These are phyloP conservation scores for Dufourea novaeangliae DNA, from an alignment of 1,140 invertebrate species.

Conservation along the genomic window DNA sequence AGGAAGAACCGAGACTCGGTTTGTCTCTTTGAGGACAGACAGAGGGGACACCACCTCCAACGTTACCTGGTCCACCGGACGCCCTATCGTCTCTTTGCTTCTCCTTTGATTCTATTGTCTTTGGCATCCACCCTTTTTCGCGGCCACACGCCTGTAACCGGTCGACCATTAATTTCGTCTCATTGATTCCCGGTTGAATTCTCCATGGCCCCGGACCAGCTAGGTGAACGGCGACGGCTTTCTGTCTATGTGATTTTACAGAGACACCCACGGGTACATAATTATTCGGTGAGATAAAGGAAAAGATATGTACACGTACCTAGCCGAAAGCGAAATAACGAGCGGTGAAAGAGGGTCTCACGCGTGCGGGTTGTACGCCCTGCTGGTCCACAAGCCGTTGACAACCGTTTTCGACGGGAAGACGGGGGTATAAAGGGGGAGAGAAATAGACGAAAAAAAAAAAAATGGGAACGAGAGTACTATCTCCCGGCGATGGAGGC, in stretches of 20 bases:
- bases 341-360: background rate
- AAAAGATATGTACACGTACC: background rate
- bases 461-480: conserved; percentile 13
- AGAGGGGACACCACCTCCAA: background rate
- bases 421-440: background rate
- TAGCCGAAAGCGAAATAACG: background rate
- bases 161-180: conserved; percentile 25
- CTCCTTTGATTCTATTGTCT: background rate
- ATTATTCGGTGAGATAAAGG: conserved; percentile 10
- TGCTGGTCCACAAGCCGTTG: background rate
- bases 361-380: background rate
- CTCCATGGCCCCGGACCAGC: background rate
- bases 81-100: background rate
- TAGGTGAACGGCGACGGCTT: too few relatives aligned
- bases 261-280: background rate
- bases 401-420: conserved; percentile 1
- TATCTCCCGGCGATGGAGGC: background rate
- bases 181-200: conserved; percentile 9
- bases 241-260: background rate
- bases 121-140: background rate
- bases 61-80: background rate
- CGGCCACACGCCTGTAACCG: background rate
- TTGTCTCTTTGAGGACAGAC: conserved; percentile 28
- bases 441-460: conserved; percentile 21
- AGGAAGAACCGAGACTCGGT: conserved; percentile 23